These are phyloP conservation scores for Lordiphosa clarofinis DNA, from an alignment of 1,140 invertebrate species.

Conservation along the genomic window DNA sequence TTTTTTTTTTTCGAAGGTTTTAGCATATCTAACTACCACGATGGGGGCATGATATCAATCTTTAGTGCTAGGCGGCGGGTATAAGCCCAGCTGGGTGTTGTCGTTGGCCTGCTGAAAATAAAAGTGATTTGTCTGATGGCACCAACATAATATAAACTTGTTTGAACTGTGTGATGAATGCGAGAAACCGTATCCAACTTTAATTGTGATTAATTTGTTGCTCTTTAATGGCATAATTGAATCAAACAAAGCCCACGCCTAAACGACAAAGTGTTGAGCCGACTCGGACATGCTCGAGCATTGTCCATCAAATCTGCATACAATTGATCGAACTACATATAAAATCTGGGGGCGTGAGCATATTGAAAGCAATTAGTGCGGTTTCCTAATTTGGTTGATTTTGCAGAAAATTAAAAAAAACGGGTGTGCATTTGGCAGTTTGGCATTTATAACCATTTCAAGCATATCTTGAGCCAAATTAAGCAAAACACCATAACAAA, in stretches of 20 bases:
- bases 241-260: constrained; percentile 44
- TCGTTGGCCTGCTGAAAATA: constrained; percentile 58
- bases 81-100: constrained; percentile 18
- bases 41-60: constrained; percentile 65
- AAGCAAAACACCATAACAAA: constrained; percentile 39
- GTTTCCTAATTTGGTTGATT: constrained; percentile 74
- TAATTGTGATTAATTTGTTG: constrained; percentile 71
- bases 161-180: constrained; percentile 52
- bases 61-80: constrained; percentile 46
- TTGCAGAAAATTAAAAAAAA: constrained; percentile 46
- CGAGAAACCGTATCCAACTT: constrained; percentile 21
- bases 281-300: constrained; percentile 33
- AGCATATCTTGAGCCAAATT: constrained; percentile 45
- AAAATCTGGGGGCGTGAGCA: constrained; percentile 41
- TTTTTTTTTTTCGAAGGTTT: too few relatives aligned
- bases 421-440: constrained; percentile 60
- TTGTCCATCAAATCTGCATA: constrained; percentile 55
- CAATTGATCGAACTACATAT: constrained; percentile 52
- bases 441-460: constrained; percentile 38
- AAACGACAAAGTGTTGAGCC: too few relatives aligned
- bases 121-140: constrained; percentile 61
- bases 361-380: constrained; percentile 61
- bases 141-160: constrained; percentile 38
- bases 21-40: constrained; percentile 38
- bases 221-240: constrained; percentile 68